Evolutionary conservation across 2,888 invertebrate genomes (phyloP).

Genomic region (Coenonympha arcania): DNA sequence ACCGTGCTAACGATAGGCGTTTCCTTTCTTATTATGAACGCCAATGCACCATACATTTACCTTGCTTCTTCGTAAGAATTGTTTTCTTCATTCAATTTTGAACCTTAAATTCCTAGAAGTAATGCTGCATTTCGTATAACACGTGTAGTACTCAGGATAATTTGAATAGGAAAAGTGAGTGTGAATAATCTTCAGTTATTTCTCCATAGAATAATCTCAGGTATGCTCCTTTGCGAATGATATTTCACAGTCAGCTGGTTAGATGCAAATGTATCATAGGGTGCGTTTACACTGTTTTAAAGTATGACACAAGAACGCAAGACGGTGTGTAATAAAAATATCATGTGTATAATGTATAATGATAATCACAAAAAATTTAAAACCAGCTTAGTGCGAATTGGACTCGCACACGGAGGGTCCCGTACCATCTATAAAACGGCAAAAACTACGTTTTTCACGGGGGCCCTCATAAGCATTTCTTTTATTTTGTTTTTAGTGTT

Average conservation of each 20-base stretch:
- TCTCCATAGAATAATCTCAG: conserved; percentile 26
- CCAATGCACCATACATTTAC: conserved; percentile 5
- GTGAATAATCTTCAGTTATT: conserved; percentile 42
- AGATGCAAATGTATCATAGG: conserved; percentile 29
- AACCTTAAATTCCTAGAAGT: not conserved
- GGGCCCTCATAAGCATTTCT: not conserved
- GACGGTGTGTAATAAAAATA: not conserved
- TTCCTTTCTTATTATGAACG: conserved; percentile 17
- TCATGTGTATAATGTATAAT: too few relatives aligned
- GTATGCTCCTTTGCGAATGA: conserved; percentile 48
- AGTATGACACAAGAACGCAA: too few relatives aligned
- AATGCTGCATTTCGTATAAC: not conserved
- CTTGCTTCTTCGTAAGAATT: conserved; percentile 5
- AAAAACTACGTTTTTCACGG: too few relatives aligned
- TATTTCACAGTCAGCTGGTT: conserved; percentile 48
- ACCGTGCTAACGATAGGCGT: conserved; percentile 42
- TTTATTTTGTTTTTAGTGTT: too few relatives aligned
- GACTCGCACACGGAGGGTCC: too few relatives aligned
- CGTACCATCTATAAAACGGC: too few relatives aligned
- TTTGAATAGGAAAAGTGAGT: conserved; percentile 29
- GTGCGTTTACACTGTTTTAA: conserved; percentile 4
- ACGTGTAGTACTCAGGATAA: not conserved
- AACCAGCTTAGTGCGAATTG: too few relatives aligned
- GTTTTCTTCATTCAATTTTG: not conserved
- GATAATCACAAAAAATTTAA: too few relatives aligned